Evolutionary conservation across 2,888 invertebrate species (phyloP).

Genomic region (Volucella zonaria): DNA sequence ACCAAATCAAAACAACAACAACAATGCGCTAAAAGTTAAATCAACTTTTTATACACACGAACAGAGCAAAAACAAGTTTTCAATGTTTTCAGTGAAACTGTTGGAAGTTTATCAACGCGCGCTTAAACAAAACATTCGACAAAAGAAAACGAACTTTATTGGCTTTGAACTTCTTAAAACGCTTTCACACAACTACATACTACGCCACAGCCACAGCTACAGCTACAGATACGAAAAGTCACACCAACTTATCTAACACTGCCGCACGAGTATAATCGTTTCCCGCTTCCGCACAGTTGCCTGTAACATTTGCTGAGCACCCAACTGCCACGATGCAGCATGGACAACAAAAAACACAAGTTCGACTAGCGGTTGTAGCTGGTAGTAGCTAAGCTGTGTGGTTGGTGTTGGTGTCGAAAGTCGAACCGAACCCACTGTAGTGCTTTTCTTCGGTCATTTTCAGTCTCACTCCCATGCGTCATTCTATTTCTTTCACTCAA

Average conservation of each 20-base stretch:
- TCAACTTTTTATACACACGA: constrained; percentile 47
- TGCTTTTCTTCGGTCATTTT: constrained; percentile 36
- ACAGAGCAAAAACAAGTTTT: constrained; percentile 62
- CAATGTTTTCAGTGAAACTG: constrained; percentile 1
- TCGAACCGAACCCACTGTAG: not conserved
- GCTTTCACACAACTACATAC: constrained; percentile 53
- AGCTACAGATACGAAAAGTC: no score
- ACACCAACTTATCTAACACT: no score
- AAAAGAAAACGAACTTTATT: constrained; percentile 49
- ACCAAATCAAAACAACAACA: constrained; percentile 14
- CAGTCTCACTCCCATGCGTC: not conserved
- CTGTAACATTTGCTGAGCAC: constrained; percentile 58
- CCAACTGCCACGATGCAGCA: constrained; percentile 71
- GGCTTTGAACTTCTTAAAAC: constrained; percentile 69
- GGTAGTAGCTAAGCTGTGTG: not conserved
- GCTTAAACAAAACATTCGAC: not conserved
- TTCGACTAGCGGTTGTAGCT: constrained; percentile 41
- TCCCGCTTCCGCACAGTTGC: constrained; percentile 28
- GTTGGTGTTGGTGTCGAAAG: no score
- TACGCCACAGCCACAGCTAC: constrained; percentile 15
- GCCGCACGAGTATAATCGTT: not conserved
- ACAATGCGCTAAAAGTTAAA: constrained; percentile 21
- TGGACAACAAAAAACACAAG: constrained; percentile 73
- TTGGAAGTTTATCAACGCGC: constrained; percentile 44
- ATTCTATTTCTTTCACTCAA: constrained; percentile 10